These are phyloP conservation scores for Antheraea mylitta DNA, from an alignment of 1,140 invertebrate genomes.

Conservation along the genomic window DNA sequence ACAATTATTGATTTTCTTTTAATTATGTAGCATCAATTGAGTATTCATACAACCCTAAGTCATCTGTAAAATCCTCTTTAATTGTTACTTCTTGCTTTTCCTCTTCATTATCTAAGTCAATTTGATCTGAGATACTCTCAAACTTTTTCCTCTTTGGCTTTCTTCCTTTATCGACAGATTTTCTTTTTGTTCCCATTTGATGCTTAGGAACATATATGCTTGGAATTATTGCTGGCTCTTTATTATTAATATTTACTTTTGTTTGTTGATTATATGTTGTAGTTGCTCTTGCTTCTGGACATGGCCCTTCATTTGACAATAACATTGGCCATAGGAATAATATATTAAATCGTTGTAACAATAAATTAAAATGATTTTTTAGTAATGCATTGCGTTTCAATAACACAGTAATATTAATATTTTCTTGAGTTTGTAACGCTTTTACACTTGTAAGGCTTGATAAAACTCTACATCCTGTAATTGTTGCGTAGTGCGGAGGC, in stretches of 20 bases:
- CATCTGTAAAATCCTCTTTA: constrained; percentile 13
- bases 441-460: constrained; percentile 35
- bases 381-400: constrained; percentile 41
- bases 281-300: background rate
- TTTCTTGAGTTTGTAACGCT: constrained; percentile 14
- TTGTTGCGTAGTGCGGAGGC: constrained; percentile 61
- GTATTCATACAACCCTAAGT: background rate
- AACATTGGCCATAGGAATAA: constrained; percentile 65
- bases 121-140: constrained; percentile 21
- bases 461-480: constrained; percentile 55
- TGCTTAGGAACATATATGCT: constrained; percentile 10
- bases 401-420: constrained; percentile 32
- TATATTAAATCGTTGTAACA: constrained; percentile 54
- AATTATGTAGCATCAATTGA: background rate
- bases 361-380: constrained; percentile 36
- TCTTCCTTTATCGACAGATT: background rate
- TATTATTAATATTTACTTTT: background rate
- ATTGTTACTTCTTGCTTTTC: constrained; percentile 20
- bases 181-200: constrained; percentile 1
- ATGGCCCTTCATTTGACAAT: constrained; percentile 47
- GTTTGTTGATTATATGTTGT: background rate
- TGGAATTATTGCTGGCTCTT: constrained; percentile 7
- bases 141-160: background rate
- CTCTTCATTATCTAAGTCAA: constrained; percentile 22
- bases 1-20: too few species aligned